Evolutionary conservation across 2,888 invertebrate species (phyloP), one percentile per base, ranked within the genome.

Genomic region (Cantharis nigra): DNA sequence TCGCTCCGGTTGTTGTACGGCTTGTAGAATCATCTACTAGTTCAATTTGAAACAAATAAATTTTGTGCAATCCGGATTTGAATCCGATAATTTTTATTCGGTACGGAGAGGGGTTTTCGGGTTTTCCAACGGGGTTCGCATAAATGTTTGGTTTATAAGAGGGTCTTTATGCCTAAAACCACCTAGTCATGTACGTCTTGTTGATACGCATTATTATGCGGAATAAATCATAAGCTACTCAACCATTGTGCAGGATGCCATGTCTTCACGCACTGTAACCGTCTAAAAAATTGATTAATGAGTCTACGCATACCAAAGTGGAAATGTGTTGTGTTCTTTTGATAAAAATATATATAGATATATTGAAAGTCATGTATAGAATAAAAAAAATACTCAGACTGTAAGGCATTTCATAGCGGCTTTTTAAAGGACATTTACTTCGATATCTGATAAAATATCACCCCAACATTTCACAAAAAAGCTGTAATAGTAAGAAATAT

Each of bases 261-360:
- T 71, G 73, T 73, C 76, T 76, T 75, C 72, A 78, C 78, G 73
- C 78, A 75, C 63, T 75, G 69, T 78, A 78, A 72, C 78, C 75
- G 67, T 70, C 73, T 73, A 73, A 76, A 78, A 76, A 72, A 74
- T 76, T 78, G 78, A 78, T 78, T 78, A 78, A 78, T 78, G 78
- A 76, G 72, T 70, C 70, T 64, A 73, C 65, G 75, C 72, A 75
- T 72, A 72, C 70, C 70, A 65, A 77, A 71, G 64, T 69, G 74
- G 71, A 71, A 70, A 70, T 77, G 74, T 71, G 74, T 74, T 77
- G 72, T 71, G 26, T 74, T 67, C 74, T 20, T 67, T 69, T 71
- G 71, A 77, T 74, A 77, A 77, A 76, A 76, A 73, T 69, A 30
- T 70, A 70, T 70, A 49, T 20, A 70, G 16, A 70, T 70, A 70